Percentiles rank a stretch among this genome's conserved stretches.
phyloP scores from a whole-genome alignment of 2,113 vertebrate genomes.

The Microtus richardsoni region DNA sequence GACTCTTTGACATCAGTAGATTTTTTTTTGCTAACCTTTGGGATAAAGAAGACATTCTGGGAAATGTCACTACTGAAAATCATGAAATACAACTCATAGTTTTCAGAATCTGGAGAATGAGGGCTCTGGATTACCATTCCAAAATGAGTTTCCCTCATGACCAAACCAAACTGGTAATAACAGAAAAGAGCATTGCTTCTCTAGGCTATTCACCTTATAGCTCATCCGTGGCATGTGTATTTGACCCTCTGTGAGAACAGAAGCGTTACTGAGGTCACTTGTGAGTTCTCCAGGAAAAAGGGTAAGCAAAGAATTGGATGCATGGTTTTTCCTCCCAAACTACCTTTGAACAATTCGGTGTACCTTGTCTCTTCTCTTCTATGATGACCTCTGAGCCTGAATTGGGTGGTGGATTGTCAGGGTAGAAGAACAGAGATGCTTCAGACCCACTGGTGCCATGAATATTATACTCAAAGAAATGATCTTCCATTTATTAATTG shows the following conservation, averaged over 20 bases:
- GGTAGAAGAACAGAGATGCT: neutral
- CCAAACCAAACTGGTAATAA: neutral
- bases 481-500: neutral
- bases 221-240: rapidly evolving
- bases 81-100: neutral
- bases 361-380: neutral
- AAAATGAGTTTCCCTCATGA: neutral
- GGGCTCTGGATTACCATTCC: neutral
- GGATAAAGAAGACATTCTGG: neutral
- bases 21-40: neutral
- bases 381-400: neutral
- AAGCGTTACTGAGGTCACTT: neutral
- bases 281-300: neutral
- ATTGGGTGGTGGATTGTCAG: neutral
- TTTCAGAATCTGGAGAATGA: neutral
- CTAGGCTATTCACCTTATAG: neutral
- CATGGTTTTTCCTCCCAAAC: neutral
- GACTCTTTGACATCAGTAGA: neutral
- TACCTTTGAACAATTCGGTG: neutral
- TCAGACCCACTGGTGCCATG: neutral
- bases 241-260: neutral
- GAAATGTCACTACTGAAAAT: neutral
- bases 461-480: neutral
- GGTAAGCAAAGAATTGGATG: neutral
- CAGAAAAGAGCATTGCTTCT: neutral